Base-by-base conservation (phyloP, 2,888 invertebrate species). In the Matsumyia berberina region DNA sequence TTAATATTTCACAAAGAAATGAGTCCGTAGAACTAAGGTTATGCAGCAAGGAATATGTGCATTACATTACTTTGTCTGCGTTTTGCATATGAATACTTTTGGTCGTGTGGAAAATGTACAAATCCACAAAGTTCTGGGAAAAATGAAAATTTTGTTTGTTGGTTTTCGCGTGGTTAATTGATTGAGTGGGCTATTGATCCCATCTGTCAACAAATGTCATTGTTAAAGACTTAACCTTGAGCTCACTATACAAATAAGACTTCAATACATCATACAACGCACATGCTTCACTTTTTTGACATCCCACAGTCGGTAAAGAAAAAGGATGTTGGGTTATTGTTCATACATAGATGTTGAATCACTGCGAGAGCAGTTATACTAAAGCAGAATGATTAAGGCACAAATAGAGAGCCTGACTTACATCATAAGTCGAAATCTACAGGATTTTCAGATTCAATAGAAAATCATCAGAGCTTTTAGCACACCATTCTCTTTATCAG, bases 111-210 rank as follows among this genome's bases (percentile, higher is more conserved):
- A 24, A 24, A 24, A 24, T 3, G 24, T 4, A 24, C 12, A 35
- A 24, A 29, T 2, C 5, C 31, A 15, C 0, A 55, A 58, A 60
- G 15, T 62, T 24, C 9, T 15, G 12, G 0, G 6, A 53, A 72
- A 37, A 42, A 49, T 19, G 19, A 11, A 60, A 39, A 37, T 49
- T 57, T 33, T n/a, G 42, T 19, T 51, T 49, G 19, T 44, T 44
- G 70, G 70, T 53, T 73, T 57, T 51, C 44, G 24, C 24, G 42
- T 7, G 12, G 33, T 39, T 70, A 67, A 74, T 80, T 64, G 60
- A 85, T 80, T 70, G 58, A 74, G 51, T 64, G 44, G 66, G 58
- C 85, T 42, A 66, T 85, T 85, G 74, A 76, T 69, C 37, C 44
- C 85, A 85, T 85, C 80, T 85, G 85, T 76, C 66, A 51, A 66